phyloP scores from a whole-genome alignment of 2,797 vertebrate genomes.

The Mus spretus region DNA sequence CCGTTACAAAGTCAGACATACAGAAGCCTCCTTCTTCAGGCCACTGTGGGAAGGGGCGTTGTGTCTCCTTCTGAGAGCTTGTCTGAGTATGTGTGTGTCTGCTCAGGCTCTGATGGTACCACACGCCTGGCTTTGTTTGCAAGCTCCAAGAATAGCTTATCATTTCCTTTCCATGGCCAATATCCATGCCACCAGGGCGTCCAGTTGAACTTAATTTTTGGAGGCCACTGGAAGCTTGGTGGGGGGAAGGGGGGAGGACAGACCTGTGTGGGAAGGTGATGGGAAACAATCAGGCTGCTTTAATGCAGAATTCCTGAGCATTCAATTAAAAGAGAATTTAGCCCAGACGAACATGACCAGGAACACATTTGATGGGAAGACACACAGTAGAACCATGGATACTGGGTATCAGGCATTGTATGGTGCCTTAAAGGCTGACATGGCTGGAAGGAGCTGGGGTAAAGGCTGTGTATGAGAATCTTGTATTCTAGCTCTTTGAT shows the following conservation, averaged over 20 bases:
- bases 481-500: neutral
- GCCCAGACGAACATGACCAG: neutral
- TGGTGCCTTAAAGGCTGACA: neutral
- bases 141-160: neutral
- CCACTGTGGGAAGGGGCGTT: neutral
- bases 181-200: neutral
- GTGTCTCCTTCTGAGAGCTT: neutral
- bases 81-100: neutral
- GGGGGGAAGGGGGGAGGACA: neutral
- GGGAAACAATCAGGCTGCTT: neutral
- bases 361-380: neutral
- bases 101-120: neutral
- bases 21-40: conserved; percentile 50
- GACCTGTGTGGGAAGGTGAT: neutral
- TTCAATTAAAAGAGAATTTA: neutral
- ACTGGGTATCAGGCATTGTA: neutral
- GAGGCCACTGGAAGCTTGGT: neutral
- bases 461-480: neutral
- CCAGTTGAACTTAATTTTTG: neutral
- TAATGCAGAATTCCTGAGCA: neutral
- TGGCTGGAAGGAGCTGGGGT: neutral
- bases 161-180: neutral
- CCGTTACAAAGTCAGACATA: neutral
- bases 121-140: neutral
- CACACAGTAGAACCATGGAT: neutral